Evolutionary conservation across 2,113 vertebrate species (phyloP), one percentile per base, ranked within the genome.

Genomic region (Recurvirostra avosetta): DNA sequence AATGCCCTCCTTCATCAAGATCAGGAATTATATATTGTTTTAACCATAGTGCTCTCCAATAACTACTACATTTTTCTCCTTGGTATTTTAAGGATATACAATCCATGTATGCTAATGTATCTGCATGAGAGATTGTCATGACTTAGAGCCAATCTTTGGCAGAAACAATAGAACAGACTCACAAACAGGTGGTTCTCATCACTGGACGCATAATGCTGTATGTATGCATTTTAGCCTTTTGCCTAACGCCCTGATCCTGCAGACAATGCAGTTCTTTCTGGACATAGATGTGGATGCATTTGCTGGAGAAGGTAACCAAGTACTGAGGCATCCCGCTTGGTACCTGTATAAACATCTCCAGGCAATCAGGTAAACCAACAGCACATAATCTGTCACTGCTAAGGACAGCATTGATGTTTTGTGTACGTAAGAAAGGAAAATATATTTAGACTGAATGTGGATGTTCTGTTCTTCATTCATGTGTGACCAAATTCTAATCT

Each of bases 401-500:
- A 38, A 76, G 58, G 77, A 87, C 58, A 85, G 41, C 43, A 8
- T 6, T 88, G 70, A 53, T 89, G 15, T 17, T 87, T 26, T 61
- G 26, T 58, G 62, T 79, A 38, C 22, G 1, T 70, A 56, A 66
- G 62, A 56, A 78, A 85, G 88, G 70, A 78, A 91, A 73, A 58
- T n/a, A 56, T 5, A 68, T 85, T 68, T 66, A 72, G 61, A 84
- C 50, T 43, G 47, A 80, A 74, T 53, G 38, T 75, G 49, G 70
- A 81, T 81, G 71, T 82, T 78, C 86, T 58, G 49, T 79, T 87
- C 77, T 59, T 95, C 80, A 70, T 78, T 88, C 62, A 40, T 87
- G 91, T 97, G 81, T 95, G 91, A 95, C 95, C 65, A 83, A 94
- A 94, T 90, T 90, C 74, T 95, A 94, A 96, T 96, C 91, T 94